Evolutionary conservation across 2,888 invertebrate genomes (phyloP), one percentile per base, ranked within the genome.

Genomic region (Tinea trinotella): DNA sequence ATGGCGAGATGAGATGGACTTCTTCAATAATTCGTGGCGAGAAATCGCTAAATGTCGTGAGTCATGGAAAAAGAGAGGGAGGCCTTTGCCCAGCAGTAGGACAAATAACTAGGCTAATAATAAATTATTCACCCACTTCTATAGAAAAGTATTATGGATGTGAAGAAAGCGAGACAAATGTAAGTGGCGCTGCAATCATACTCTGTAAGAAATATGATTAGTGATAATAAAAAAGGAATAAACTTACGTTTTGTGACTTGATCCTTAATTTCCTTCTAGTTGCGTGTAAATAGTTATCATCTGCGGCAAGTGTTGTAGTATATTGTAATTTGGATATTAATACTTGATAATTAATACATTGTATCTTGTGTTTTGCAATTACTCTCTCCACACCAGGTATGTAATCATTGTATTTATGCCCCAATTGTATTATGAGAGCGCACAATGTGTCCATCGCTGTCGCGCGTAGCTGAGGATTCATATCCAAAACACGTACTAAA

Each of bases 371-470:
- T 64, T 93, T 95, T 0, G 84, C 79, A 62, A 97, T 84, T 36
- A 95, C 91, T 68, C 93, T 93, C 63, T 95, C 93, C n/a, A 98
- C 94, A 61, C 97, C 89, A 0, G 97, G 95, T 59, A 97, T 93
- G 70, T 98, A 99, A 54, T 98, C 95, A 59, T 93, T 89, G 74
- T 95, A 99, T 65, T 97, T 96, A 57, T 93, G 91, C 0, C 97
- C 97, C 61, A 99, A 86, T 72, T 98, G 97, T 53, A 93, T 88
- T 35, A 96, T 91, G 58, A 98, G 77, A 0, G 96, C 92, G 65
- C 95, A 94, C 5, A 98, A 83, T 0, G 97, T 96, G 58, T 96
- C 95, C 94, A 98, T 95, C 0, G 96, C 96, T 1, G 92, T 90
- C 48, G 87, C 84, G 10, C 95, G 87, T 40, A 97, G 75, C 50